Percentiles rank a stretch among this genome's conserved stretches.
Conservation (phyloP, 2,113 vertebrate genomes). For the Coryphaenoides rupestris region DNA sequence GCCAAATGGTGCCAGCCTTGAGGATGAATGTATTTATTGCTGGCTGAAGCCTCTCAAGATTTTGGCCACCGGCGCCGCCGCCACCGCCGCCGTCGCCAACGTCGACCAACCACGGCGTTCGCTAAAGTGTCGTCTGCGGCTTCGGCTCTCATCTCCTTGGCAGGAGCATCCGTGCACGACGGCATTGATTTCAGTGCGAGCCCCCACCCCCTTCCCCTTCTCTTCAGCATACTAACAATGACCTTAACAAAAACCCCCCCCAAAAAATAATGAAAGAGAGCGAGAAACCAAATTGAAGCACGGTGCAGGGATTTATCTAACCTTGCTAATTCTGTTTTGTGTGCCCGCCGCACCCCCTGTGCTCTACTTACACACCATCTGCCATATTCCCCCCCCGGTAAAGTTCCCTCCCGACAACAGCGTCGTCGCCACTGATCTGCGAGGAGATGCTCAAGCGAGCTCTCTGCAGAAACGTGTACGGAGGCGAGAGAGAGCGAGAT, state of each 20-base stretch:
- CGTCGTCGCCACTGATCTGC: conserved; percentile 58
- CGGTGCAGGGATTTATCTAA: conserved; percentile 63
- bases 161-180: conserved; percentile 42
- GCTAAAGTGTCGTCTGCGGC: conserved; percentile 39
- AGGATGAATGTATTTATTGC: conserved; percentile 56
- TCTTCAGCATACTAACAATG: conserved; percentile 52
- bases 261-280: conserved; percentile 42
- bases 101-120: conserved; percentile 28
- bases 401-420: conserved; percentile 57
- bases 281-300: conserved; percentile 48
- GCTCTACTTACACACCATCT: conserved; percentile 71
- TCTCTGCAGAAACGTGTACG: conserved; percentile 18
- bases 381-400: conserved; percentile 64
- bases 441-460: conserved; percentile 57
- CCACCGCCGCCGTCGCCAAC: conserved; percentile 4
- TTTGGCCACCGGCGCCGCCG: conserved; percentile 32
- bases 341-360: conserved; percentile 44
- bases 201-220: too few relatives aligned
- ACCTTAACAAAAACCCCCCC: conserved; percentile 47
- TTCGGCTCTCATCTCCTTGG: conserved; percentile 36
- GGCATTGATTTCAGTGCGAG: conserved; percentile 61
- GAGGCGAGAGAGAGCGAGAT: conserved; percentile 39
- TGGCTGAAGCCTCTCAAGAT: conserved; percentile 33
- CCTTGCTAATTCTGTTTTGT: conserved; percentile 57
- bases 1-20: conserved; percentile 17